Conservation (phyloP, 2,888 invertebrate species). For the Drosophila longiperda region DNA sequence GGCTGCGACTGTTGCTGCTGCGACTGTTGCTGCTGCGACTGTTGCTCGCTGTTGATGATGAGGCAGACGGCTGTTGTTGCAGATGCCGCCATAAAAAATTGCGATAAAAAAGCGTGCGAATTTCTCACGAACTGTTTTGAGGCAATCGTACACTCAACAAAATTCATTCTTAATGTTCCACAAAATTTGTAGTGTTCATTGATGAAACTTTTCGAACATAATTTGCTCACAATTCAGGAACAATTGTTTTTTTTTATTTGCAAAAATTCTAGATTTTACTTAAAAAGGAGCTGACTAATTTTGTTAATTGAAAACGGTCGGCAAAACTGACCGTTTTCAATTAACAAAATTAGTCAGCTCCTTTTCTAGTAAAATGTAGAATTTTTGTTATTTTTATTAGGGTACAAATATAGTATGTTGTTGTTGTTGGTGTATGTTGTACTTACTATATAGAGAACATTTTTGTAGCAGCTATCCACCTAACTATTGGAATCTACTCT, state of each 20-base stretch:
- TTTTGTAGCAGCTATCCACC: constrained; percentile 19
- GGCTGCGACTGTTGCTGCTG: constrained; percentile 18
- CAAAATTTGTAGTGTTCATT: neutral
- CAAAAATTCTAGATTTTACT: no score
- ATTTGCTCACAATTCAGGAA: neutral
- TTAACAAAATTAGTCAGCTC: no score
- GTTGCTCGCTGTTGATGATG: constrained; percentile 39
- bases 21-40: constrained; percentile 19
- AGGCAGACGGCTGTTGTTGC: constrained; percentile 42
- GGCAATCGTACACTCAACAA: constrained; percentile 11
- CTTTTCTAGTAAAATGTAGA: no score
- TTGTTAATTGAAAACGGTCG: neutral
- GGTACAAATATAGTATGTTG: constrained; percentile 5
- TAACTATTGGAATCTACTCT: constrained; percentile 28
- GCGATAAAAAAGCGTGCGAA: constrained; percentile 80
- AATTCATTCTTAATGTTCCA: neutral
- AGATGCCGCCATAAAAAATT: constrained; percentile 81
- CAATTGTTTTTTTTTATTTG: neutral
- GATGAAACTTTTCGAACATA: neutral
- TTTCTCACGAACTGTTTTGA: constrained; percentile 75
- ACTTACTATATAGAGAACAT: constrained; percentile 44
- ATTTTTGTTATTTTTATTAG: no score
- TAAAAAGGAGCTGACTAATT: neutral
- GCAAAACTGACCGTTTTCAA: no score
- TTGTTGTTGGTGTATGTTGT: constrained; percentile 3